Conservation (phyloP, 2,113 vertebrate genomes). For the Anthoscopus minutus region DNA sequence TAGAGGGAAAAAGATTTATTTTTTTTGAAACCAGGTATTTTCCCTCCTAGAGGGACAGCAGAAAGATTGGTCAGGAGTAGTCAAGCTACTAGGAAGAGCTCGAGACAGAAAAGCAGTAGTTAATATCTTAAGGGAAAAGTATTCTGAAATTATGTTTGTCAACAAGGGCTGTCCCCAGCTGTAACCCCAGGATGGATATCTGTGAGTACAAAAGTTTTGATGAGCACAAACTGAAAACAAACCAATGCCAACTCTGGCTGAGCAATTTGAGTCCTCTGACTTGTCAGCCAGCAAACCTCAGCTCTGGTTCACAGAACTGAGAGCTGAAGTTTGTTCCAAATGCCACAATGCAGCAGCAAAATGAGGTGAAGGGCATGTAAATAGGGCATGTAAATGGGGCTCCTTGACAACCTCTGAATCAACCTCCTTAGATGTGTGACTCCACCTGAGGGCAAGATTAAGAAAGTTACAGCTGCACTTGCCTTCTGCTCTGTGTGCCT, state of each 20-base stretch:
- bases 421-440: neutral
- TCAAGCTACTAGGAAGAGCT: neutral
- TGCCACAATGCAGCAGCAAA: neutral
- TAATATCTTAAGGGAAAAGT: neutral
- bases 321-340: neutral
- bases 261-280: neutral
- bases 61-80: neutral
- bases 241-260: fast-evolving
- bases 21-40: neutral
- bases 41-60: neutral
- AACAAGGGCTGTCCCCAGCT: neutral
- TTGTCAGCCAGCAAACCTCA: neutral
- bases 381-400: neutral
- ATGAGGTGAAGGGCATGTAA: neutral
- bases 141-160: neutral
- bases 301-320: neutral
- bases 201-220: neutral
- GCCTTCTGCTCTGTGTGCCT: neutral
- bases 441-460: neutral
- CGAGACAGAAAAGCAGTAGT: neutral
- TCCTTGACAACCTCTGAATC: neutral
- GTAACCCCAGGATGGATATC: neutral
- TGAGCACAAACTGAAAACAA: neutral
- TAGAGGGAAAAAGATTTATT: fast-evolving
- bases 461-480: neutral